phyloP scores from a whole-genome alignment of 1,140 invertebrate genomes.

The Trachelipus rathkii region DNA sequence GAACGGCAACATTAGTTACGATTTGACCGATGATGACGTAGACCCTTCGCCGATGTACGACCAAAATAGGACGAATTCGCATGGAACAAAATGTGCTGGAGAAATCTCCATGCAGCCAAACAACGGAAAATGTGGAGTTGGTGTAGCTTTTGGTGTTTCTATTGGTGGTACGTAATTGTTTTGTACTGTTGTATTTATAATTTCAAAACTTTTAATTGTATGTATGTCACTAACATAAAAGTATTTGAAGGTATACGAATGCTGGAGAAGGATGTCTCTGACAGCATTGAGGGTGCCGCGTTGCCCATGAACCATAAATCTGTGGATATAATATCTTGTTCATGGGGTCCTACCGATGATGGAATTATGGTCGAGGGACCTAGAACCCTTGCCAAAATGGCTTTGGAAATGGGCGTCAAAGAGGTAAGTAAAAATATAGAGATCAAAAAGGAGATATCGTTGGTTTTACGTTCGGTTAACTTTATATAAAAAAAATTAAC shows the following conservation, averaged over 20 bases:
- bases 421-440: slow-evolving; percentile 54
- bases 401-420: slow-evolving; percentile 64
- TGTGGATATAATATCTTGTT: slow-evolving; percentile 84
- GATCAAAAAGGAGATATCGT: too few relatives aligned
- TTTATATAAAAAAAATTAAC: too few relatives aligned
- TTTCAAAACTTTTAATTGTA: not conserved
- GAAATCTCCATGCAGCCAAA: slow-evolving; percentile 49
- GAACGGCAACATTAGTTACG: slow-evolving; percentile 78
- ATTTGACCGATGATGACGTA: slow-evolving; percentile 69
- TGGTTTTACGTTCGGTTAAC: too few relatives aligned
- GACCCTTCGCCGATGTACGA: slow-evolving; percentile 72
- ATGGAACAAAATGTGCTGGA: slow-evolving; percentile 50
- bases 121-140: slow-evolving; percentile 50
- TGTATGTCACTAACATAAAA: slow-evolving; percentile 14
- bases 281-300: slow-evolving; percentile 76
- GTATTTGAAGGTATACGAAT: slow-evolving; percentile 67
- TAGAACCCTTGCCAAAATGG: slow-evolving; percentile 67
- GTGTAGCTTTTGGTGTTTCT: slow-evolving; percentile 48
- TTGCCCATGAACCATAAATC: slow-evolving; percentile 62
- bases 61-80: slow-evolving; percentile 51
- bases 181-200: too few relatives aligned
- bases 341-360: slow-evolving; percentile 86
- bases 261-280: slow-evolving; percentile 85
- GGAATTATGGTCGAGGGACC: slow-evolving; percentile 84
- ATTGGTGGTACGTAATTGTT: slow-evolving; percentile 45